phyloP scores from a whole-genome alignment of 1,140 invertebrate species.

The Hesperophylax magnus region DNA sequence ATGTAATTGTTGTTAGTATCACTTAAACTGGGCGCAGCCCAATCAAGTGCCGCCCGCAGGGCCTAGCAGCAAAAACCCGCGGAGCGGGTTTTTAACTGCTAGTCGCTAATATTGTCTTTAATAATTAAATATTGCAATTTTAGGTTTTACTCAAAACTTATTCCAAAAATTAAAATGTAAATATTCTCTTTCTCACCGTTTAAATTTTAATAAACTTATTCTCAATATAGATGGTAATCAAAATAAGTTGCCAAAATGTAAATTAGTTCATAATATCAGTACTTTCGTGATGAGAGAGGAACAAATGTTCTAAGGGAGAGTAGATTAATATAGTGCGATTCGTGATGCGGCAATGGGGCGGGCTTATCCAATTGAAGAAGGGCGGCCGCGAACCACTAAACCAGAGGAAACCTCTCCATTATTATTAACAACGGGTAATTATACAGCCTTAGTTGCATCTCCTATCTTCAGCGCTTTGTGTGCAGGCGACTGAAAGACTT shows the following conservation, averaged over 20 bases:
- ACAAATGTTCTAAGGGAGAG: slow-evolving; percentile 53
- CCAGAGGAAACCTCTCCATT: slow-evolving; percentile 37
- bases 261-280: background rate
- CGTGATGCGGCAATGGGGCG: slow-evolving; percentile 39
- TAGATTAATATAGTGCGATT: slow-evolving; percentile 61
- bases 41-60: too few species aligned
- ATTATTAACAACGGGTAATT: slow-evolving; percentile 52
- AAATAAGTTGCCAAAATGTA: background rate
- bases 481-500: background rate
- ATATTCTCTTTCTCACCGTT: too few species aligned
- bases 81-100: too few species aligned
- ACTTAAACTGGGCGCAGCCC: too few species aligned
- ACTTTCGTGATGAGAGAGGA: background rate
- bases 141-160: too few species aligned
- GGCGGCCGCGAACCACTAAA: slow-evolving; percentile 43
- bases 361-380: slow-evolving; percentile 56
- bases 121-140: too few species aligned
- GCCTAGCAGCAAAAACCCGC: too few species aligned
- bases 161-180: too few species aligned
- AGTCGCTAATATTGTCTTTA: too few species aligned
- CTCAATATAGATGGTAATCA: too few species aligned
- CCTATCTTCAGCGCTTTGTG: background rate
- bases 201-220: too few species aligned
- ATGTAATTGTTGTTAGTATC: too few species aligned
- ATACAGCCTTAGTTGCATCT: slow-evolving; percentile 51